Evolutionary conservation across 2,113 vertebrate genomes (phyloP).

Genomic region (Centropus bengalensis): DNA sequence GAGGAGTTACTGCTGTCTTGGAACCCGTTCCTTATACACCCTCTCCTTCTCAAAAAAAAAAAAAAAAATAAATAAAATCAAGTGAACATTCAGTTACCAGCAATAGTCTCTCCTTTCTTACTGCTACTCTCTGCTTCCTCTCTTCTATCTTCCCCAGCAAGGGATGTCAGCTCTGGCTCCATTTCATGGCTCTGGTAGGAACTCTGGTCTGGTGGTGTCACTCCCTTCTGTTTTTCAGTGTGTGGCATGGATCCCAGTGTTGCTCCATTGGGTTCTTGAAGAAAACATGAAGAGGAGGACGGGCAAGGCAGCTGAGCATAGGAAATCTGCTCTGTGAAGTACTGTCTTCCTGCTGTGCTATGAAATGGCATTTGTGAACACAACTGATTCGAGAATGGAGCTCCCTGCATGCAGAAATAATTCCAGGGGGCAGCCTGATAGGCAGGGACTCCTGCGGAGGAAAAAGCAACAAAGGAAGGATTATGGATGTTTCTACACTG

Average conservation of each 20-base stretch:
- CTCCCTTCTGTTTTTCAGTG: neutral
- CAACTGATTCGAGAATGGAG: neutral
- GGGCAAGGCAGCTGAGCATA: neutral
- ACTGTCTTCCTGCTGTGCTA: neutral
- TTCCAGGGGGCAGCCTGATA: slow-evolving; percentile 52
- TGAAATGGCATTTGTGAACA: neutral
- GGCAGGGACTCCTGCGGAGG: neutral
- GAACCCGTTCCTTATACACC: neutral
- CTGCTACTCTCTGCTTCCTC: neutral
- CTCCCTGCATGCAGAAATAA: slow-evolving; percentile 36
- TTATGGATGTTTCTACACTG: neutral
- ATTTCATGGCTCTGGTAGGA: neutral
- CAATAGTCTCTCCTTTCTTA: neutral
- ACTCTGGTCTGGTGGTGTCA: neutral
- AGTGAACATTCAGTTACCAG: slow-evolving; percentile 11
- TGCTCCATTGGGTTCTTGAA: neutral
- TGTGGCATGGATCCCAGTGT: neutral
- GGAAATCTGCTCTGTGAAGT: slow-evolving; percentile 10
- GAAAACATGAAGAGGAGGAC: neutral
- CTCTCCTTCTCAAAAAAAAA: neutral
- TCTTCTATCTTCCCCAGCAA: neutral
- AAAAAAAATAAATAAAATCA: neutral
- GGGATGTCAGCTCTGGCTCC: neutral
- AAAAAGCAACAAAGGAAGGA: neutral
- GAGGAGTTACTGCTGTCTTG: neutral